Evolutionary conservation across 2,113 vertebrate species (phyloP), one percentile per base, ranked within the genome.

Genomic region (Pongo pygmaeus): DNA sequence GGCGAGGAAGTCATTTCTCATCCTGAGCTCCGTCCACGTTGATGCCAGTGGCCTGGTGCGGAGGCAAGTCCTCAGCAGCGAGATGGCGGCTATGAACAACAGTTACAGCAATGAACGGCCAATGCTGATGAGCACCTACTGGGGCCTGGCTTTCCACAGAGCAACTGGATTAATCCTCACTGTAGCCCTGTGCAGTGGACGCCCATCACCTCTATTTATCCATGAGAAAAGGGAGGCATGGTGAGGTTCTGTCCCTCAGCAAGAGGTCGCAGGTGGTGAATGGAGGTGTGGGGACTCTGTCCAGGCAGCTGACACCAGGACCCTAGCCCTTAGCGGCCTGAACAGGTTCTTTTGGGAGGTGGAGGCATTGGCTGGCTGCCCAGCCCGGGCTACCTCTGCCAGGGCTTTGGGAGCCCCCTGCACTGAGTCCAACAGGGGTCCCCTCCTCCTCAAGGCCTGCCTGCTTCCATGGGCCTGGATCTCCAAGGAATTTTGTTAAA

Each of bases 341-440:
- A 46, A 70, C 25, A 52, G n/a, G 22, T 40, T 55, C 64, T 46
- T 3, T 5, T 13, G 8, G 55, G 32, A 46, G 61, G 48, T 1
- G 7, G 13, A 32, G 6, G 35, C 30, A 25, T 0, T 38, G 86
- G 46, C 64, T 11, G n/a, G 3, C 72, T 59, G 30, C 84, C 27
- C 0, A 2, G 35, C 38, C 0, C 1, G 18, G 74, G 55, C 40
- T 43, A 2, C 72, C n/a, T 30, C 23, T 72, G 50, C 59, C 10
- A 1, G 40, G 16, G 40, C 55, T 32, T 55, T 5, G 55, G 61
- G 79, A 79, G 59, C 11, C 46, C 64, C 61, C 55, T 0, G 12
- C 3, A 14, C 14, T 0, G 40, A 50, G 17, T 20, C 38, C 0
- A 0, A 5, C 18, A 0, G 20, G 20, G 17, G 8, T 30, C 11